These are phyloP conservation scores for Platyscapa corneri DNA, from an alignment of 1,140 invertebrate species.

Conservation along the genomic window DNA sequence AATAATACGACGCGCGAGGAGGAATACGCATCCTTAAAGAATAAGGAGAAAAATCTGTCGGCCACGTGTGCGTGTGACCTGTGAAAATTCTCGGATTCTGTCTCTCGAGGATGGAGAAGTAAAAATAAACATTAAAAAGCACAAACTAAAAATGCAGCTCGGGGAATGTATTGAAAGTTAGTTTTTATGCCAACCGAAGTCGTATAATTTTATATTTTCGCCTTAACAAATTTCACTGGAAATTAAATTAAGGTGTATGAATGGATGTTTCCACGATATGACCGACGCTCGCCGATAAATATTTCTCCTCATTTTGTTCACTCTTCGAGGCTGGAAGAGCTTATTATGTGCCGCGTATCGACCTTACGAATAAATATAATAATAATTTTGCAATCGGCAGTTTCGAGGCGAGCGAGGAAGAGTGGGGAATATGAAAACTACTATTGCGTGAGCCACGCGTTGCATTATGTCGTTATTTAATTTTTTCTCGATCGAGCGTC, in stretches of 20 bases:
- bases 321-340: neutral
- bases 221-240: neutral
- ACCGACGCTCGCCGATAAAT: neutral
- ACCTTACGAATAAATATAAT: neutral
- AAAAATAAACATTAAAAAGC: neutral
- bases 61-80: neutral
- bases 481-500: neutral
- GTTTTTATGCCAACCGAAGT: neutral
- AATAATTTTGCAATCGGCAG: neutral
- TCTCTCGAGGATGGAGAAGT: neutral
- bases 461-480: slow-evolving; percentile 10
- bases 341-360: neutral
- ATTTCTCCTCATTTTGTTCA: neutral
- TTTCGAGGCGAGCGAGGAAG: too few species aligned
- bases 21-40: neutral
- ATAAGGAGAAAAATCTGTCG: neutral
- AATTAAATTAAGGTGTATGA: neutral
- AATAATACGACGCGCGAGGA: neutral
- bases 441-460: neutral
- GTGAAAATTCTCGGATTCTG: neutral
- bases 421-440: neutral
- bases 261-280: neutral
- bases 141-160: neutral
- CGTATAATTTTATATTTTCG: neutral
- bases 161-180: neutral